A percentile compares a stretch with the other conserved stretches of the same genome.
These are phyloP conservation scores for Aphrocallistes beatrix DNA, from an alignment of 37 sponge, comb jelly and placozoan genomes.

Conservation along the genomic window DNA sequence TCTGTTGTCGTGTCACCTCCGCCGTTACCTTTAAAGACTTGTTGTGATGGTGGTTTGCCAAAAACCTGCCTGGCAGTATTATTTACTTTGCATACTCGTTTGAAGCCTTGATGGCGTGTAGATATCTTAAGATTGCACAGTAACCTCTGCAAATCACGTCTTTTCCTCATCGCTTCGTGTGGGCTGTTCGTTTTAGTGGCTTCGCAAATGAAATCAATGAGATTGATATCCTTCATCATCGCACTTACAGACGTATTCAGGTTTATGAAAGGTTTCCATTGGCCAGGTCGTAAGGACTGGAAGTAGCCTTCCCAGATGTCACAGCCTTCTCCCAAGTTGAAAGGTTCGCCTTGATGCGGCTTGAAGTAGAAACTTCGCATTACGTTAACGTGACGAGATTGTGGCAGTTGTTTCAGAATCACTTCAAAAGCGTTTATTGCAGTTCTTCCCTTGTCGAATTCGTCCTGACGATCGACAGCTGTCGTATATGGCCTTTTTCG, in stretches of 20 bases:
- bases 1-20: slow-evolving; percentile 26
- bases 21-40: neutral
- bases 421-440: slow-evolving; percentile 41
- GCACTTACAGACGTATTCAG: neutral
- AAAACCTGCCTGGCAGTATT: neutral
- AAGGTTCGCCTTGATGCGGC: neutral
- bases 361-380: slow-evolving; percentile 27
- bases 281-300: slow-evolving; percentile 34
- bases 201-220: neutral
- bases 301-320: slow-evolving; percentile 54
- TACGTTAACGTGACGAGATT: slow-evolving; percentile 15
- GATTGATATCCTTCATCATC: neutral
- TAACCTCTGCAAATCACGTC: neutral
- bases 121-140: neutral
- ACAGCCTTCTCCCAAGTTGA: slow-evolving; percentile 38
- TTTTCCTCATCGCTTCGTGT: neutral
- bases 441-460: neutral
- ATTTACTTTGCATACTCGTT: neutral
- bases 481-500: neutral
- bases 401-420: slow-evolving; percentile 23
- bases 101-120: neutral
- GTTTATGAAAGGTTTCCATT: slow-evolving; percentile 2
- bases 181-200: neutral
- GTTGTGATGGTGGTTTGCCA: neutral
- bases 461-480: neutral